Percentiles rank a stretch among this genome's conserved stretches.
Conservation (phyloP, 2,113 vertebrate genomes). For the Nesogale talazaci region DNA sequence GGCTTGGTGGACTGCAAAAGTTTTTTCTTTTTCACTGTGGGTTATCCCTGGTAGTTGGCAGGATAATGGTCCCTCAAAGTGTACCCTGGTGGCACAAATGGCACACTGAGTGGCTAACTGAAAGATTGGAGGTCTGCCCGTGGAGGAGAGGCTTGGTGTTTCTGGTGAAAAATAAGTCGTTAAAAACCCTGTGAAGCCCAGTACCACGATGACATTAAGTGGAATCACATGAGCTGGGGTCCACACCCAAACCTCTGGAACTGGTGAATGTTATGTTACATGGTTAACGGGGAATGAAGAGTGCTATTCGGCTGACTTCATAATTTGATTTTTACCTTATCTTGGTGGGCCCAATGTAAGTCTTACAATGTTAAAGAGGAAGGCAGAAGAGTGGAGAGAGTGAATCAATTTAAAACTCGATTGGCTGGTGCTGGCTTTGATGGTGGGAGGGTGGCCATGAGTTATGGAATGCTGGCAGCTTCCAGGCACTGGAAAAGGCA, state of each 20-base stretch:
- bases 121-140: not conserved
- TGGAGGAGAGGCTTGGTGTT: not conserved
- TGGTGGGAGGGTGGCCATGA: not conserved
- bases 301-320: not conserved
- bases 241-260: not conserved
- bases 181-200: not conserved
- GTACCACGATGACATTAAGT: not conserved
- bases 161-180: not conserved
- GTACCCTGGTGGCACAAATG: not conserved
- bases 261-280: not conserved
- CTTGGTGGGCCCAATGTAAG: not conserved
- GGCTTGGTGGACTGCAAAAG: not conserved
- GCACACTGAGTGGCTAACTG: not conserved
- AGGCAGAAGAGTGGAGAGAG: not conserved
- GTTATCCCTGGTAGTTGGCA: not conserved
- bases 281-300: not conserved
- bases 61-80: not conserved
- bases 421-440: not conserved
- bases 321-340: not conserved
- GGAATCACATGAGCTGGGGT: not conserved
- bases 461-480: not conserved
- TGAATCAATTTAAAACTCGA: not conserved
- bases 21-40: constrained; percentile 27
- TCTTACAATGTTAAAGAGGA: not conserved
- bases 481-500: not conserved